Evolutionary conservation across 2,797 vertebrate genomes (phyloP), one percentile per base, ranked within the genome.

Genomic region (Esox masquinongy): DNA sequence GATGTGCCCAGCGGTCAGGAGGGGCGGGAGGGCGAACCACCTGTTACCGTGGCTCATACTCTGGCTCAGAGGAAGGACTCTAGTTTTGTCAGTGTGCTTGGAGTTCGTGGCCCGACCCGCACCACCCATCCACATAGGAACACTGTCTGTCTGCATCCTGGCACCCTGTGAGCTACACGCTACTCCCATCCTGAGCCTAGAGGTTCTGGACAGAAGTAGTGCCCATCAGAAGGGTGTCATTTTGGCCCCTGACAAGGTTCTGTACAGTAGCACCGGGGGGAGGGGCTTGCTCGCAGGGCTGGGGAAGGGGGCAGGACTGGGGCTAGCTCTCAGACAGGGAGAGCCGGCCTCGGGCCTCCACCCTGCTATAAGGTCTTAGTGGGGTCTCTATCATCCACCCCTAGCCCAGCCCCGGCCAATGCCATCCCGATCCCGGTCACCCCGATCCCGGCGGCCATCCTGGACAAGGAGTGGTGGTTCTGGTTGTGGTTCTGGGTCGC

Each of bases 321-420:
- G 34, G 31, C 34, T 11, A 4, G 53, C 17, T 17, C 39, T 19
- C 31, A 67, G 14, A 17, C 14, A 22, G 6, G 6, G 39, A 4
- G 19, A 14, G 39, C 22, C 3, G 12, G 43, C 43, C 15, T 24
- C 12, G 43, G 6, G 43, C 22, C 68, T 22, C 43, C 22, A 50
- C 73, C 53, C 83, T 86, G 88, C 89, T 92, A 92, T 90, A 88
- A 85, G 70, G 92, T 89, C 36, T 79, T 91, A 68, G 90, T 88
- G 72, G 91, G 81, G 63, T 87, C 84, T 39, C 51, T 72, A 0
- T 72, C 70, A 29, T 72, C 70, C 43, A 43, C 22, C 85, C 84
- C 39, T 82, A 31, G 9, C 79, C 82, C 56, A 88, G 63, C 70
- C 75, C 68, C 22, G 12, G 68, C 56, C 22, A 61, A 24, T 2